phyloP scores from a whole-genome alignment of 2,113 vertebrate species.

The Camelus bactrianus region DNA sequence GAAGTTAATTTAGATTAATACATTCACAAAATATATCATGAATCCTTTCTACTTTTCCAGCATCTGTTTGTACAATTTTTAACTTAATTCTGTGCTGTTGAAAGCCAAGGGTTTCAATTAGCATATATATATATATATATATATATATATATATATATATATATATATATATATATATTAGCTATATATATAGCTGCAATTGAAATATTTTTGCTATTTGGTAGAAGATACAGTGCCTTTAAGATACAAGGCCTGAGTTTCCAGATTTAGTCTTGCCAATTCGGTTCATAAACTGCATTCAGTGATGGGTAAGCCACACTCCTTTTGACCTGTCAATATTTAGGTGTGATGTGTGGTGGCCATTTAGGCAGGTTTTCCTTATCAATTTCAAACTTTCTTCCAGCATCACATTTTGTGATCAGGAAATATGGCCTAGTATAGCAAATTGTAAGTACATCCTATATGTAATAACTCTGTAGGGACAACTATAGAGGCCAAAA shows the following conservation, averaged over 20 bases:
- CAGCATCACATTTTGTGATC: neutral
- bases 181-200: neutral
- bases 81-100: neutral
- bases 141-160: neutral
- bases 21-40: neutral
- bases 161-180: neutral
- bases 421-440: neutral
- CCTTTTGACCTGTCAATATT: neutral
- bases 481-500: neutral
- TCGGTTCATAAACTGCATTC: neutral
- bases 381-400: neutral
- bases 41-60: neutral
- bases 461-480: neutral
- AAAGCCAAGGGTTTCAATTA: neutral
- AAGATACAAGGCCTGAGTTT: neutral
- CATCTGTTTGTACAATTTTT: neutral
- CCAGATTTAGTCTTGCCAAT: neutral
- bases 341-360: neutral
- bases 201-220: neutral
- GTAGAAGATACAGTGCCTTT: neutral
- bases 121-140: neutral
- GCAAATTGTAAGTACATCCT: neutral
- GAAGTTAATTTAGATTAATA: slow-evolving; percentile 37
- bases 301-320: neutral
- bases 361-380: neutral